Base-by-base conservation (phyloP, 2,888 invertebrate species). In the Amiota communis region DNA sequence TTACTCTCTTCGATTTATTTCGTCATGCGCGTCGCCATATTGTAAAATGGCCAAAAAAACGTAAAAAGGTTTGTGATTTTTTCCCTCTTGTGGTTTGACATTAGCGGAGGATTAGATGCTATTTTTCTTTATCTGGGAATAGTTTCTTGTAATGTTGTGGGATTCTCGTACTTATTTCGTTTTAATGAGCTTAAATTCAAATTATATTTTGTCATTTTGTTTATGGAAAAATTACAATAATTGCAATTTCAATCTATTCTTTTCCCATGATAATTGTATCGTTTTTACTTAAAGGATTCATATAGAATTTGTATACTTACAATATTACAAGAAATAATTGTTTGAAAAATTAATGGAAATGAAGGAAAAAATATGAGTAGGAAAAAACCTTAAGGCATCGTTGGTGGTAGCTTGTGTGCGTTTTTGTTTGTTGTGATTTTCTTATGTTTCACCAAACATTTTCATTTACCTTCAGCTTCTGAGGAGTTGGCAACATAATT, bases 21-120 rank as follows among this genome's bases (percentile, higher is more conserved):
- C 74, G 80, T 77, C 87, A 82, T 87, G 87, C 87, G 87, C 87
- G 81, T 76, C 87, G 87, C 88, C 87, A 87, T 87, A 83, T 85
- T 81, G 78, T 75, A 82, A 80, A 72, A 23, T n/a, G 13, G 11
- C 46, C 53, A n/a, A 12, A 10, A 46, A 8, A 17, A 59, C 15
- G 9, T 10, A 17, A 59, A 59, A 20, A 20, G 63, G 46, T 63
- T 63, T 63, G 36, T 2, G 11, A 36, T n/a, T 63, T 11, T 9
- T 63, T 63, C 59, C 2, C 4, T 17, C 23, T 23, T 23, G 36
- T 36, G 36, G 36, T 36, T 36, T 36, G 6, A 36, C 6, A 36
- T 36, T 63, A 4, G 10, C 12, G 53, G 8, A 10, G 53, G 12
- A 12, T 53, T 12, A 1, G n/a, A 53, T 12, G 53, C 1, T 53